Percentiles rank a stretch among this genome's conserved stretches.
Conservation (phyloP, 1,140 invertebrate genomes). For the Drosophila cardini region DNA sequence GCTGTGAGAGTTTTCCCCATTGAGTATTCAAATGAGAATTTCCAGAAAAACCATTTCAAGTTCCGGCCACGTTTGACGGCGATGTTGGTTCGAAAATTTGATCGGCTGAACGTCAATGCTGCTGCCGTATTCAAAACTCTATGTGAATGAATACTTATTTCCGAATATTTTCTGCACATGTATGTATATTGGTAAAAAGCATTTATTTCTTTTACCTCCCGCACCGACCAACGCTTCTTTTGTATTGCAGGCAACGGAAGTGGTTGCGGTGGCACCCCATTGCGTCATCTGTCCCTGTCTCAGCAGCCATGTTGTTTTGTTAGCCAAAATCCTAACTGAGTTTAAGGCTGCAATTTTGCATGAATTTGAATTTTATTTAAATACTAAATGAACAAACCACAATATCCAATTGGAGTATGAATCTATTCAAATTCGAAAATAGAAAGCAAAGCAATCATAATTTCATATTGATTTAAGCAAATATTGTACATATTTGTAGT, state of each 20-base stretch:
- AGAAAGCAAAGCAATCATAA: neutral
- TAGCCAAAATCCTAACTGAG: neutral
- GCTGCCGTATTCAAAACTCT: slow-evolving; percentile 28
- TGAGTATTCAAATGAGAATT: slow-evolving; percentile 75
- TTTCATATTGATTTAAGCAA: neutral
- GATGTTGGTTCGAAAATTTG: neutral
- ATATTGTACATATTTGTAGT: neutral
- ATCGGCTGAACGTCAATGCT: slow-evolving; percentile 15
- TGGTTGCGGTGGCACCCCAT: slow-evolving; percentile 56
- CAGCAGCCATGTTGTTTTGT: slow-evolving; percentile 12
- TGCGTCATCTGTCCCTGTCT: slow-evolving; percentile 29
- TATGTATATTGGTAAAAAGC: slow-evolving; percentile 69
- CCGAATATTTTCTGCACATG: slow-evolving; percentile 68
- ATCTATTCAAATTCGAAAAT: neutral
- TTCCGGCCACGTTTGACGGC: slow-evolving; percentile 46
- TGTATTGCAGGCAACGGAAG: slow-evolving; percentile 46
- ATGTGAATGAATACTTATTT: slow-evolving; percentile 71
- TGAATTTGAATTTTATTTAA: neutral
- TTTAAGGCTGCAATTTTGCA: neutral
- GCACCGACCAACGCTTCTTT: neutral
- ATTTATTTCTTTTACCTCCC: slow-evolving; percentile 22
- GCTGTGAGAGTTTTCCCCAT: slow-evolving; percentile 22
- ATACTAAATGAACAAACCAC: neutral
- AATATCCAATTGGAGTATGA: neutral
- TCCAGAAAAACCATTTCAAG: slow-evolving; percentile 70